Evolutionary conservation across 2,888 invertebrate genomes (phyloP).

Genomic region (Cephonodes hylas): DNA sequence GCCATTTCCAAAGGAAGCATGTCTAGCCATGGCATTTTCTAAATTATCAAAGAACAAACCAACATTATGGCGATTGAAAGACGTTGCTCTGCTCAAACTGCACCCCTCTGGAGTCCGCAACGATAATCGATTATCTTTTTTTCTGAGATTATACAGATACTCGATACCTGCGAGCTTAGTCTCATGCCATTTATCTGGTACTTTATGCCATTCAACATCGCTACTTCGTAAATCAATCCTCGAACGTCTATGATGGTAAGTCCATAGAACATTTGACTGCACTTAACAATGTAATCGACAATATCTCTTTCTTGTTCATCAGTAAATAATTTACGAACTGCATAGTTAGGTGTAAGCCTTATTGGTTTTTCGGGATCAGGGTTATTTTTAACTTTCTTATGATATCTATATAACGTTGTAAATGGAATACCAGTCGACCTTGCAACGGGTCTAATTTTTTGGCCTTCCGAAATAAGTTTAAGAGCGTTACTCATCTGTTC

Average conservation of each 20-base stretch:
- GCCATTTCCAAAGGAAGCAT: not conserved
- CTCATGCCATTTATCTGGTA: not conserved
- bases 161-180: not conserved
- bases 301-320: not conserved
- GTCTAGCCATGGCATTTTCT: not conserved
- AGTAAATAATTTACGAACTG: not conserved
- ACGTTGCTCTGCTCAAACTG: not conserved
- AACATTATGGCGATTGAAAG: not conserved
- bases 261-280: not conserved
- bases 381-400: not conserved
- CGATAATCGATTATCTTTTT: not conserved
- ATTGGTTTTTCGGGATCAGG: not conserved
- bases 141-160: not conserved
- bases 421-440: not conserved
- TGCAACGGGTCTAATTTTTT: not conserved
- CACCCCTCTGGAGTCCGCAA: not conserved
- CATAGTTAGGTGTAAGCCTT: not conserved
- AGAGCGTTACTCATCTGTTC: too few relatives aligned
- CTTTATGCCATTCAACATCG: not conserved
- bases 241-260: not conserved
- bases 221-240: not conserved
- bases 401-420: not conserved
- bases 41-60: not conserved
- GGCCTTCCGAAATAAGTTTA: too few relatives aligned
- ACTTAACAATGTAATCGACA: not conserved